Evolutionary conservation across 1,140 invertebrate genomes (phyloP), one percentile per base, ranked within the genome.

Genomic region (Saxidomus purpurata): DNA sequence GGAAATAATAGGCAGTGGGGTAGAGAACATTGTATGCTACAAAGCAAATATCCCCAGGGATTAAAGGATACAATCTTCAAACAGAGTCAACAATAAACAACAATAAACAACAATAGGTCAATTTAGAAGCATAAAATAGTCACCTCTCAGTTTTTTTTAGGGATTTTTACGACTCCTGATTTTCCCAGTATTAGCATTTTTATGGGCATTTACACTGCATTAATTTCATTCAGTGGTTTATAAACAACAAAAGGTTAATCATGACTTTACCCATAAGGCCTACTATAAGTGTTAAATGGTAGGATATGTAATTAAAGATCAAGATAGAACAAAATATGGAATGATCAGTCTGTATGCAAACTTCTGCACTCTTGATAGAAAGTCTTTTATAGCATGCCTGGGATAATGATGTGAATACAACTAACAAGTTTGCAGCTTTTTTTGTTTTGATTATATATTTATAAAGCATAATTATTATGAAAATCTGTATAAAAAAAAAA

Each of bases 1-100:
- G 83, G 67, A 47, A 74, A 36, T 85, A 38, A 76, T 85, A 22
- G 31, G 69, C 43, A 11, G n/a, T 47, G 22, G 34, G 67, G 25
- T 6, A 40, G 34, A 74, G 34, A 74, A 71, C 25, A 13, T 38
- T 31, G 31, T 34, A 19, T 15, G 25, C 9, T 74, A 69, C 28
- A 84, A 67, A 49, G 25, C 69, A 85, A 85, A 85, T 85, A 85
- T 74, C 83, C 69, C 6, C 28, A 55, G 38, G 76, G 47, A 49
- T 55, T 79, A 9, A 28, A 19, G 47, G 76, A 79, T 47, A 76
- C 22, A 49, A 76, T 76, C 43, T 49, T 76, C 22, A 1, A n/a
- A 11, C 28, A 3, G 31, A 79, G 28, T 55, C 22, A 80, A 83
- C 63, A 81, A 40, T 61, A 63, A 61, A 61, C 55, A 55, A 84